These are phyloP conservation scores for Xylocampa areola DNA, from an alignment of 2,888 invertebrate genomes.

Conservation along the genomic window DNA sequence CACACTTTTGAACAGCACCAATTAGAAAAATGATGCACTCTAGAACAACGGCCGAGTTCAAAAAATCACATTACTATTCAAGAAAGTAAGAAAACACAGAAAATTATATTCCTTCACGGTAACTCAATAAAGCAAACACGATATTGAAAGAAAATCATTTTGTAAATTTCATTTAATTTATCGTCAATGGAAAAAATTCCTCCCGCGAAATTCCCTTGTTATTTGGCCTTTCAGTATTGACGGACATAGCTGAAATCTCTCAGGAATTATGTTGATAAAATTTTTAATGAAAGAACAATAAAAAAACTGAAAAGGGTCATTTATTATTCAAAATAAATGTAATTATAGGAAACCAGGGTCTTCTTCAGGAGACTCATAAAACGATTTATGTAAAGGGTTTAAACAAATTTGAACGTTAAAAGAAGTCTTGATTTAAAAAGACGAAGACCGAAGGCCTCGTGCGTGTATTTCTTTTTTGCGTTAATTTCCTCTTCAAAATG, in stretches of 20 bases:
- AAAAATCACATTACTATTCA: no score
- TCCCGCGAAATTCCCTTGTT: constrained; percentile 21
- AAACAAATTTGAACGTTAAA: constrained; percentile 5
- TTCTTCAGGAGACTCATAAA: constrained; percentile 29
- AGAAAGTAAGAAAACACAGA: neutral
- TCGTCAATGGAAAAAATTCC: neutral
- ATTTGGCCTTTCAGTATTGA: constrained; percentile 43
- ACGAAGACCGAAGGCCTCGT: neutral
- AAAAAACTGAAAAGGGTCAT: constrained; percentile 43
- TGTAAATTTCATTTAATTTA: neutral
- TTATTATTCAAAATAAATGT: constrained; percentile 49
- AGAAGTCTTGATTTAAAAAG: neutral
- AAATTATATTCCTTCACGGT: neutral
- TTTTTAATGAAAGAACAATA: constrained; percentile 61
- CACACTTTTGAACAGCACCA: constrained; percentile 73
- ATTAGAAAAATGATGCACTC: constrained; percentile 27
- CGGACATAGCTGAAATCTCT: constrained; percentile 47
- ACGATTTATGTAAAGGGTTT: constrained; percentile 26
- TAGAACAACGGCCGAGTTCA: constrained; percentile 7
- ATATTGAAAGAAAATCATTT: neutral
- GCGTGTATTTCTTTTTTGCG: no score
- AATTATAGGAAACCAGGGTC: constrained; percentile 26
- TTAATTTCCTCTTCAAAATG: no score
- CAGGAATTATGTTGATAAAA: constrained; percentile 51
- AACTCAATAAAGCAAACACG: constrained; percentile 14